These are phyloP conservation scores for Poecile montanus DNA, from an alignment of 2,797 vertebrate species.

Conservation along the genomic window DNA sequence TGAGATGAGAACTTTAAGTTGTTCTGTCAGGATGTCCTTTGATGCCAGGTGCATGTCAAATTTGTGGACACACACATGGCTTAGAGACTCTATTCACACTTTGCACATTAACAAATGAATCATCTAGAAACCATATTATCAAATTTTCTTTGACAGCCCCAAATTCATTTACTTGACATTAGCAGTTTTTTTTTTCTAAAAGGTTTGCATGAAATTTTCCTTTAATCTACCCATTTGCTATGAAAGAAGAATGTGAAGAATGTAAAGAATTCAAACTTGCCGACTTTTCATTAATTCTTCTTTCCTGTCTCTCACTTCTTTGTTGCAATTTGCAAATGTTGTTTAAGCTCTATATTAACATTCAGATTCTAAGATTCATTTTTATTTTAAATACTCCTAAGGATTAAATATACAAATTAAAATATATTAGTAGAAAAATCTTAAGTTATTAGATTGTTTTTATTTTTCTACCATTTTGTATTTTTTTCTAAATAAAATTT, in stretches of 20 bases:
- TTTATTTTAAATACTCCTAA: background rate
- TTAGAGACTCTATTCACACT: constrained; percentile 60
- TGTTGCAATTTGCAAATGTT: background rate
- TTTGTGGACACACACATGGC: constrained; percentile 37
- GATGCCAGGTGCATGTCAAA: constrained; percentile 66
- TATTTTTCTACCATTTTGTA: background rate
- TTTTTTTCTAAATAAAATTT: background rate
- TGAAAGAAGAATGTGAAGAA: constrained; percentile 8
- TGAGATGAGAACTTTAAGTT: constrained; percentile 44
- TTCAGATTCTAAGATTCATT: background rate
- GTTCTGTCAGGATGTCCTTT: constrained; percentile 58
- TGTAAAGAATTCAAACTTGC: constrained; percentile 30
- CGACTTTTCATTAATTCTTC: constrained; percentile 1
- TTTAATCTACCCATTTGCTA: constrained; percentile 41
- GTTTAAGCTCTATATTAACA: background rate
- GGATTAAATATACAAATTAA: background rate
- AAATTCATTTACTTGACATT: constrained; percentile 68
- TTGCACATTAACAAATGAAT: constrained; percentile 65
- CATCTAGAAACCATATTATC: constrained; percentile 70
- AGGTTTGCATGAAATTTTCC: constrained; percentile 29
- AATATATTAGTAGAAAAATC: background rate
- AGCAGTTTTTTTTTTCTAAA: background rate
- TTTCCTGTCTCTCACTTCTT: background rate
- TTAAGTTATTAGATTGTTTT: background rate
- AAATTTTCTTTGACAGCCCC: constrained; percentile 64